Percentiles rank a stretch among this genome's conserved stretches.
Conservation (phyloP, 2,797 vertebrate genomes). For the Sebastiscus albofasciatus region DNA sequence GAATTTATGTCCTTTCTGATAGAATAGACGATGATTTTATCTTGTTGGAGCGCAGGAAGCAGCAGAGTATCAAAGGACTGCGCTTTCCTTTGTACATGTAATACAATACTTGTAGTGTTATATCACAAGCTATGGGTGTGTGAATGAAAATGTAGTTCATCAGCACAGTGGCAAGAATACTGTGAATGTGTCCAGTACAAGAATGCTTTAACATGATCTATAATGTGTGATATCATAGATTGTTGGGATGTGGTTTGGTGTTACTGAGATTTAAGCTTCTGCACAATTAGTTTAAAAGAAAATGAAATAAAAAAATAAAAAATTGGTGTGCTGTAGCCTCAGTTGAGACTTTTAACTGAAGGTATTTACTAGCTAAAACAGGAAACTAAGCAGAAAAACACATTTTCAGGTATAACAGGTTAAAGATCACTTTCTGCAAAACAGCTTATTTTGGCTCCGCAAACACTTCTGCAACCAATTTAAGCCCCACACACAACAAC, state of each 20-base stretch:
- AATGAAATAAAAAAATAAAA: not conserved
- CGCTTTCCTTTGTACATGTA: not conserved
- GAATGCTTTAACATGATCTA: not conserved
- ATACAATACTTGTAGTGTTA: not conserved
- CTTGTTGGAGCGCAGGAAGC: not conserved
- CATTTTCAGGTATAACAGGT: not conserved
- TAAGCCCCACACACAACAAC: not conserved
- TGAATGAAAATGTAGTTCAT: not conserved
- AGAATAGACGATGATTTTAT: slow-evolving; percentile 48
- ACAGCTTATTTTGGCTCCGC: too few relatives aligned
- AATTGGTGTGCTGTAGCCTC: not conserved
- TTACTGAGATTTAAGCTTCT: not conserved
- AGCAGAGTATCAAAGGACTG: slow-evolving; percentile 15
- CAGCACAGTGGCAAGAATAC: not conserved
- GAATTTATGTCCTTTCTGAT: not conserved
- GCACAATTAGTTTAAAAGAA: not conserved
- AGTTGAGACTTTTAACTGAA: not conserved
- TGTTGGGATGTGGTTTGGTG: not conserved
- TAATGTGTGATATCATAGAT: not conserved
- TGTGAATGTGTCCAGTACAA: not conserved
- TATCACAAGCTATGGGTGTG: not conserved
- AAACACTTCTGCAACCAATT: too few relatives aligned
- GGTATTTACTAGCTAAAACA: not conserved
- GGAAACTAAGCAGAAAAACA: not conserved
- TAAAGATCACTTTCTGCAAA: not conserved